phyloP scores from a whole-genome alignment of 2,797 vertebrate genomes.

The Valencia hispanica region DNA sequence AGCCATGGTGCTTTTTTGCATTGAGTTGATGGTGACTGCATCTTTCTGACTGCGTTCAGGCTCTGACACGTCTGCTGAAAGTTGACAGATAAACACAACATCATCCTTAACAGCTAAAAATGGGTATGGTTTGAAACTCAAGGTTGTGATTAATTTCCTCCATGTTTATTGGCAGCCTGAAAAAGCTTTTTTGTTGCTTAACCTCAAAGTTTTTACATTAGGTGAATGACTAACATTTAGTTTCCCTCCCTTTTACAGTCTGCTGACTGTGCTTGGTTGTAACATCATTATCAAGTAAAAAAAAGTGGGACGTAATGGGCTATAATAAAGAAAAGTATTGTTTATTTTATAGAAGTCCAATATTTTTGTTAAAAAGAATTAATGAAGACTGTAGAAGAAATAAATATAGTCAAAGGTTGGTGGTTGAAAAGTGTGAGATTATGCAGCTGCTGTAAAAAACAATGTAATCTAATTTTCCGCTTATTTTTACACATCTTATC shows the following conservation, averaged over 20 bases:
- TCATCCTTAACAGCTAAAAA: not conserved
- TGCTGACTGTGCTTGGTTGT: not conserved
- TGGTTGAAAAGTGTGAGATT: not conserved
- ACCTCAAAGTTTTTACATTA: not conserved
- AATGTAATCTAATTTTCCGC: not conserved
- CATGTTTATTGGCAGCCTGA: not conserved
- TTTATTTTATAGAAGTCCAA: not conserved
- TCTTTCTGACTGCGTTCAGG: not conserved
- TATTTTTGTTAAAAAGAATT: not conserved
- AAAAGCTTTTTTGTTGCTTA: not conserved
- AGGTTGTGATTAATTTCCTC: not conserved
- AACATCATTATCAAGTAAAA: not conserved
- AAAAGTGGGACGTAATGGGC: too few species aligned
- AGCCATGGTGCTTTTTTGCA: not conserved
- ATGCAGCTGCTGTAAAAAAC: not conserved
- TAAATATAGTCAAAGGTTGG: not conserved
- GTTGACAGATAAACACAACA: not conserved
- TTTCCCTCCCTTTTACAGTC: not conserved
- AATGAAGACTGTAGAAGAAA: not conserved
- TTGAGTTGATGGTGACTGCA: not conserved
- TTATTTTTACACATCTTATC: not conserved
- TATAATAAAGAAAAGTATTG: too few species aligned
- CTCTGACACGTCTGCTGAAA: not conserved
- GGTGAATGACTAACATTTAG: not conserved
- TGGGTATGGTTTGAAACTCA: not conserved